Conservation (phyloP, 1,140 invertebrate species). For the Panulirus ornatus region DNA sequence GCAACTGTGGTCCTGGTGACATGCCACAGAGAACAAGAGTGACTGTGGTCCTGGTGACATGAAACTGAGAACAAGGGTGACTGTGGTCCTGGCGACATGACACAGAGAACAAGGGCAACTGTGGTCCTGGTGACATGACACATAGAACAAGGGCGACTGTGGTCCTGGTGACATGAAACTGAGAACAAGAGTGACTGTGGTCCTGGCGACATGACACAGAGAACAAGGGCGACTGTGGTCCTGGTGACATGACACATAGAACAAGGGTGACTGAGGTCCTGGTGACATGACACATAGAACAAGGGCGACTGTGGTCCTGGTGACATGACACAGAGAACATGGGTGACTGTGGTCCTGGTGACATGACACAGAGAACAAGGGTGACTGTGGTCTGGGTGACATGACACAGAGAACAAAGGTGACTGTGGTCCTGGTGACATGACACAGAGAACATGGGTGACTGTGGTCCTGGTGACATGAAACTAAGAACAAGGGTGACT, state of each 20-base stretch:
- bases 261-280: not conserved
- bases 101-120: constrained; percentile 1
- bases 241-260: constrained; percentile 14
- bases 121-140: constrained; percentile 13
- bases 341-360: constrained; percentile 2
- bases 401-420: constrained; percentile 9
- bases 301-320: constrained; percentile 1
- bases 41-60: constrained; percentile 6
- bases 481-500: not conserved
- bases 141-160: not conserved
- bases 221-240: constrained; percentile 3
- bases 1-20: constrained; percentile 1
- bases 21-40: constrained; percentile 10
- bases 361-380: constrained; percentile 10
- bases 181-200: constrained; percentile 10
- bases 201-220: constrained; percentile 12
- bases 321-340: constrained; percentile 3
- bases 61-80: not conserved
- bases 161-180: constrained; percentile 3
- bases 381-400: not conserved
- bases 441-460: not conserved
- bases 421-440: constrained; percentile 6
- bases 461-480: constrained; percentile 10
- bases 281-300: constrained; percentile 5
- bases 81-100: constrained; percentile 7